Percentiles rank a stretch among this genome's conserved stretches.
Evolutionary conservation across 2,888 invertebrate genomes (phyloP).

Genomic region (Apamea monoglypha): DNA sequence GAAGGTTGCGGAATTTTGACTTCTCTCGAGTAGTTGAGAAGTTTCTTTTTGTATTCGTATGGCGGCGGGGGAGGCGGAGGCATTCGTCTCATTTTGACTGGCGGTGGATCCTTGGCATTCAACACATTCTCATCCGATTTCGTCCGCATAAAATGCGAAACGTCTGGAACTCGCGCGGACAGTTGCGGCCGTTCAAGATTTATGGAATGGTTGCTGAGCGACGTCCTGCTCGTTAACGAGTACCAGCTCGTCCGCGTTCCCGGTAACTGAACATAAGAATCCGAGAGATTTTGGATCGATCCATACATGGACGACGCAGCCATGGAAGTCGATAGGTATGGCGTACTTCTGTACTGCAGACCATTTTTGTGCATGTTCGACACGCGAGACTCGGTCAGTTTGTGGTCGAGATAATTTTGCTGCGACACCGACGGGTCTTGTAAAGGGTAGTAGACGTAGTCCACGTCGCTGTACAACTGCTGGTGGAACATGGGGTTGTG

Average conservation of each 20-base stretch:
- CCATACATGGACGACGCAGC: conserved; percentile 93
- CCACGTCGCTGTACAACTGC: conserved; percentile 97
- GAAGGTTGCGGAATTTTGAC: conserved; percentile 74
- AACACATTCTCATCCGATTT: conserved; percentile 96
- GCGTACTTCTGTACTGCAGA: conserved; percentile 95
- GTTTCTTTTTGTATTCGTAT: conserved; percentile 88
- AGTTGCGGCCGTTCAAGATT: conserved; percentile 93
- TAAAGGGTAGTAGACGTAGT: conserved; percentile 97
- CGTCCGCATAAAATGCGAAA: conserved; percentile 91
- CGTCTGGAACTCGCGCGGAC: conserved; percentile 89
- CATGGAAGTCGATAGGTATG: conserved; percentile 93
- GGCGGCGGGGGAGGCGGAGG: conserved; percentile 90
- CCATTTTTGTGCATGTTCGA: conserved; percentile 92
- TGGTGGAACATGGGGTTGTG: conserved; percentile 97
- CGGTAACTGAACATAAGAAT: conserved; percentile 93
- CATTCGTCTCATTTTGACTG: conserved; percentile 88
- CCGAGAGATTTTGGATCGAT: conserved; percentile 95
- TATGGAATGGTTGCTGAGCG: conserved; percentile 91
- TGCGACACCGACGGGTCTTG: conserved; percentile 97
- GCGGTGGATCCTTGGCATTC: conserved; percentile 89
- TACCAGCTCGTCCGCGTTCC: conserved; percentile 91
- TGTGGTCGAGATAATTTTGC: conserved; percentile 97
- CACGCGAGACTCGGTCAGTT: conserved; percentile 93
- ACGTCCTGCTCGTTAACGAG: conserved; percentile 90
- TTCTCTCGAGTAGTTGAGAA: conserved; percentile 89